Evolutionary conservation across 2,113 vertebrate species (phyloP).

Genomic region (Holacanthus passer): DNA sequence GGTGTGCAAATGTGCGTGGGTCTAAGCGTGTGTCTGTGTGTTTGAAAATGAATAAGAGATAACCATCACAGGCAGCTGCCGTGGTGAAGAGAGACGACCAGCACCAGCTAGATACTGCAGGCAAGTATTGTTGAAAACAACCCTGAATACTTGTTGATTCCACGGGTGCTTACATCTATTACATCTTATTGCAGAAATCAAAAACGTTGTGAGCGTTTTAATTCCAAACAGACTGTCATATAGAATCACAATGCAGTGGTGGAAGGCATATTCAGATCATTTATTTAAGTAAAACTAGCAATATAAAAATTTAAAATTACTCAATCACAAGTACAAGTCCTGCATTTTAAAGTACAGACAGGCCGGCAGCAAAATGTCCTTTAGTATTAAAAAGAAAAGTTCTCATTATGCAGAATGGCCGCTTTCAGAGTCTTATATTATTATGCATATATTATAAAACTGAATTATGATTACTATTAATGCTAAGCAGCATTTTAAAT

Average conservation of each 20-base stretch:
- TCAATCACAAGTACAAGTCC: background rate
- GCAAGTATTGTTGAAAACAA: constrained; percentile 67
- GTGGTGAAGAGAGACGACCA: constrained; percentile 78
- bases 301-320: background rate
- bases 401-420: background rate
- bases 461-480: background rate
- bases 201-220: constrained; percentile 16
- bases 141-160: constrained; percentile 73
- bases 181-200: constrained; percentile 29
- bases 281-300: background rate
- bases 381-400: background rate
- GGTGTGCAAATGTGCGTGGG: constrained; percentile 51
- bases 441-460: background rate
- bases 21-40: constrained; percentile 34
- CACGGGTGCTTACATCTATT: constrained; percentile 42
- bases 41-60: constrained; percentile 78
- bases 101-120: constrained; percentile 71
- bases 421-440: background rate
- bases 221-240: constrained; percentile 29
- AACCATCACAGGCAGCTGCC: constrained; percentile 82
- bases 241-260: constrained; percentile 3
- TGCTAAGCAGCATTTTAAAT: background rate
- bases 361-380: background rate
- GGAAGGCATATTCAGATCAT: background rate
- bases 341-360: background rate